phyloP scores from a whole-genome alignment of 2,888 invertebrate genomes.

The Allophyes oxyacanthae region DNA sequence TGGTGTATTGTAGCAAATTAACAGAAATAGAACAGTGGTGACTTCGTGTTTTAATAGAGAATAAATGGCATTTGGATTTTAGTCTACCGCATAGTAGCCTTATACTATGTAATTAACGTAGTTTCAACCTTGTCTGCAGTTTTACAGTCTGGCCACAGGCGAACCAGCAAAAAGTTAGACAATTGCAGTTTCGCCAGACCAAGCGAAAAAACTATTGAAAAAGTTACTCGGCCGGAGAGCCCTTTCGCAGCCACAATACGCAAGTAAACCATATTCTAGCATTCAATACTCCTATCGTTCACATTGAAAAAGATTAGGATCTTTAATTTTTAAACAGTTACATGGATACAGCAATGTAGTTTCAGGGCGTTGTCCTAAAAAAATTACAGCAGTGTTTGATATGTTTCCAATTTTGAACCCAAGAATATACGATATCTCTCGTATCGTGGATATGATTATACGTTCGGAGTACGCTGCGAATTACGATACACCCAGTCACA shows the following conservation, averaged over 20 bases:
- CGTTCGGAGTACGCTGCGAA: slow-evolving; percentile 9
- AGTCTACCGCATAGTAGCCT: slow-evolving; percentile 1
- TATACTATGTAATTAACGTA: slow-evolving; percentile 18
- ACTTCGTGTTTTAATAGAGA: no score
- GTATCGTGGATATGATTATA: slow-evolving; percentile 14
- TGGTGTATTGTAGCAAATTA: not conserved
- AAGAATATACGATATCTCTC: not conserved
- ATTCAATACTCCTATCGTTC: slow-evolving; percentile 3
- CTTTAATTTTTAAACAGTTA: no score
- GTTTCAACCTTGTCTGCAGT: slow-evolving; percentile 38
- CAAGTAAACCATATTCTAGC: slow-evolving; percentile 7
- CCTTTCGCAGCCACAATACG: slow-evolving; percentile 13
- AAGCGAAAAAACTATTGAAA: slow-evolving; percentile 35
- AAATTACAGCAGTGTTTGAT: no score
- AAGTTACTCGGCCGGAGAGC: slow-evolving; percentile 19
- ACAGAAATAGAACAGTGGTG: not conserved
- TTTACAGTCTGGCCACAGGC: slow-evolving; percentile 35
- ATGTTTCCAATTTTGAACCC: not conserved
- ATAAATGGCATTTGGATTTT: slow-evolving; percentile 6
- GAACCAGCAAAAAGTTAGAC: slow-evolving; percentile 36
- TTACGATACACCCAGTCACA: slow-evolving; percentile 30
- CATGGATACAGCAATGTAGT: no score
- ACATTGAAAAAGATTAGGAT: no score
- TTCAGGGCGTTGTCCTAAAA: no score
- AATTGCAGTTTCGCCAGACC: slow-evolving; percentile 40